Conservation (phyloP, 1,140 invertebrate genomes). For the Drosophila sp. region DNA sequence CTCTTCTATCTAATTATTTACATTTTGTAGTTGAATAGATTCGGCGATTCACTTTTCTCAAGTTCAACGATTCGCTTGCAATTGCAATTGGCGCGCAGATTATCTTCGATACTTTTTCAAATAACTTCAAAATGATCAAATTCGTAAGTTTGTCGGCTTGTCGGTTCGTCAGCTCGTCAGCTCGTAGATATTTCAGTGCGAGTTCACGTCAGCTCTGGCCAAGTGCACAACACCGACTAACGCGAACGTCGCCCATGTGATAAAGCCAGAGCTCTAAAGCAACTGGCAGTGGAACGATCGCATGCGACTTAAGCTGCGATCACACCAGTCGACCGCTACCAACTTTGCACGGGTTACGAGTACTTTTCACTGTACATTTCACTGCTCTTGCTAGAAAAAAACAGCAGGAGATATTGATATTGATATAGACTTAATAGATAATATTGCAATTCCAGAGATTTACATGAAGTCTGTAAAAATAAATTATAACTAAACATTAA, state of each 20-base stretch:
- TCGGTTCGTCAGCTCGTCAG: slow-evolving; percentile 2
- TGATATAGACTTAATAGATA: too few relatives aligned
- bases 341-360: too few relatives aligned
- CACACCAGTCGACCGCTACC: slow-evolving; percentile 13
- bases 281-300: slow-evolving; percentile 17
- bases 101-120: slow-evolving; percentile 2
- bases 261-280: slow-evolving; percentile 34
- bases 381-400: too few relatives aligned
- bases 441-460: too few relatives aligned
- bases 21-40: not conserved
- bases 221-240: slow-evolving; percentile 76
- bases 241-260: slow-evolving; percentile 34
- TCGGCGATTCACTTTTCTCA: slow-evolving; percentile 12
- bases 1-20: slow-evolving; percentile 1
- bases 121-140: not conserved
- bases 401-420: too few relatives aligned
- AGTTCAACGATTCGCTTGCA: slow-evolving; percentile 13
- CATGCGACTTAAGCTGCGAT: slow-evolving; percentile 20
- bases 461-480: too few relatives aligned
- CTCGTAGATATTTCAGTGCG: slow-evolving; percentile 3
- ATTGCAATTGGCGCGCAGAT: slow-evolving; percentile 12
- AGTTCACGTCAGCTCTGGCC: slow-evolving; percentile 68
- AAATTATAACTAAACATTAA: too few relatives aligned
- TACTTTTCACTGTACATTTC: not conserved
- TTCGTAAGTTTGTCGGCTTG: too few relatives aligned